A percentile compares a stretch with the other conserved stretches of the same genome.
Evolutionary conservation across 2,888 invertebrate genomes (phyloP).

Genomic region (Carcina quercana): DNA sequence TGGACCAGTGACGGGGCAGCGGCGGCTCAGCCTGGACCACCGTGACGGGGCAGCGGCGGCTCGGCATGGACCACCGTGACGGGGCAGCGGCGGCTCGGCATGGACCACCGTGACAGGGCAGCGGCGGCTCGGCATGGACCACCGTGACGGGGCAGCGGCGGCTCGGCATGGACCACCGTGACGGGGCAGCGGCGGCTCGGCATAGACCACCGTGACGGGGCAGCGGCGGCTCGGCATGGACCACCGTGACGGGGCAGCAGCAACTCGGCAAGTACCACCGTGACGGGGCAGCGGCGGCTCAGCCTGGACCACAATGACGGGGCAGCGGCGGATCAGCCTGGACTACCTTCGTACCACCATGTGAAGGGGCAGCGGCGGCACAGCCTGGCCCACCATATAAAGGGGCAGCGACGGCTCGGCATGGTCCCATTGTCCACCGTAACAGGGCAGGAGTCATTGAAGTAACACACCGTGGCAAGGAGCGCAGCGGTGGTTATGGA

Average conservation of each 20-base stretch:
- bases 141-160: conserved; percentile 5
- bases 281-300: conserved; percentile 4
- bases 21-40: conserved; percentile 1
- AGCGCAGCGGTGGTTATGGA: not conserved
- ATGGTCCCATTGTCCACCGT: not conserved
- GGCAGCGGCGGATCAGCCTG: not conserved
- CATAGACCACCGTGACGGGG: not conserved
- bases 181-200: not conserved
- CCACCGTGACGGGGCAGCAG: not conserved
- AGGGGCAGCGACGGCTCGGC: not conserved
- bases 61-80: conserved; percentile 1
- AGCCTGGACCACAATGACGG: not conserved
- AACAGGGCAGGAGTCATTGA: conserved; percentile 2
- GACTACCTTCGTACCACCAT: not conserved
- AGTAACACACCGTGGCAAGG: conserved; percentile 2
- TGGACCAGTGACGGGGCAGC: conserved; percentile 11
- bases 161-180: not conserved
- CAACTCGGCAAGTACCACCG: not conserved
- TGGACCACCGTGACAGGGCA: not conserved
- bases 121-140: not conserved
- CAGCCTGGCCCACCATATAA: not conserved
- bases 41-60: conserved; percentile 11
- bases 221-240: conserved; percentile 2
- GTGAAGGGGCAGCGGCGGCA: conserved; percentile 2
- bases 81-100: conserved; percentile 3